These are phyloP conservation scores for Gasterosteus aculeatus DNA, from an alignment of 2,113 vertebrate genomes.

Conservation along the genomic window DNA sequence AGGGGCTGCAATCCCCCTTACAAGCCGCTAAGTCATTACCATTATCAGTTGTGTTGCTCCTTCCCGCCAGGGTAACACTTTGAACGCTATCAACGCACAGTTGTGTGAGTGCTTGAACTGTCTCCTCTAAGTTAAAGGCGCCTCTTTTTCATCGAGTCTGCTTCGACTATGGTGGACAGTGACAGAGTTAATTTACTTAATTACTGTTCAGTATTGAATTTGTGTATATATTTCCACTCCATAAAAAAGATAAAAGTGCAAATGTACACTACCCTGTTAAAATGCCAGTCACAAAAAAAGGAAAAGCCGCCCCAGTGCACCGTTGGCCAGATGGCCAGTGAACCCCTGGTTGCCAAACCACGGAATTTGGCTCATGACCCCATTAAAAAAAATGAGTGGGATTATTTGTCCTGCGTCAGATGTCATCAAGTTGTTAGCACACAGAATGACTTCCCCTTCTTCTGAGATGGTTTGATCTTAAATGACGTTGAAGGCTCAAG, in stretches of 20 bases:
- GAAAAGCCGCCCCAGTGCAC: background rate
- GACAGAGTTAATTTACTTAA: background rate
- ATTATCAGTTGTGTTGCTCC: conserved; percentile 57
- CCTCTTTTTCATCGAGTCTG: background rate
- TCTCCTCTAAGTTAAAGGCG: background rate
- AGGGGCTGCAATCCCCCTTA: conserved; percentile 39
- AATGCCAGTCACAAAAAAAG: background rate
- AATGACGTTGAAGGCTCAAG: background rate
- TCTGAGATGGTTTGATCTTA: background rate
- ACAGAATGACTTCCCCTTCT: background rate
- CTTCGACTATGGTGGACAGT: background rate
- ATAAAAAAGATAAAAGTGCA: background rate
- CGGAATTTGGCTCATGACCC: background rate
- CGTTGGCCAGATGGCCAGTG: background rate
- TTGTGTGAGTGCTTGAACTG: conserved; percentile 12
- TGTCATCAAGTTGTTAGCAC: background rate
- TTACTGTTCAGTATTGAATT: background rate
- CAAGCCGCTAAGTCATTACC: conserved; percentile 57
- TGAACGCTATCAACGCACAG: conserved; percentile 11
- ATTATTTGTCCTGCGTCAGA: background rate
- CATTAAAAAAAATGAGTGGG: background rate
- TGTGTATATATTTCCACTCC: background rate
- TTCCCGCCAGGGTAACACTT: conserved; percentile 27
- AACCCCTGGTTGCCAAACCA: background rate
- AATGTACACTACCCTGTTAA: background rate